These are phyloP conservation scores for Chorisops tibialis DNA, from an alignment of 2,888 invertebrate species.

Conservation along the genomic window DNA sequence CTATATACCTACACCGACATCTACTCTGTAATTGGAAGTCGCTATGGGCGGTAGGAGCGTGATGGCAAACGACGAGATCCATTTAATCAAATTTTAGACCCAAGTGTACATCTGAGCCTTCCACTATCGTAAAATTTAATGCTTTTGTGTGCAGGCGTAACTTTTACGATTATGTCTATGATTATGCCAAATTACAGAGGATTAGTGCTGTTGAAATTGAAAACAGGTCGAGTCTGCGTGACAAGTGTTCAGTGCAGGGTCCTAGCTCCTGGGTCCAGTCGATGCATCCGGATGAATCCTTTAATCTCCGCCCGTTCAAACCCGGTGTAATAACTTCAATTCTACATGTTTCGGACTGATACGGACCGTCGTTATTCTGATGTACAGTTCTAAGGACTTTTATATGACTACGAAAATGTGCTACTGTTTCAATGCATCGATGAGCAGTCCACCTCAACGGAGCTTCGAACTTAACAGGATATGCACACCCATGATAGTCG, in stretches of 20 bases:
- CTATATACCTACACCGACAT: not conserved
- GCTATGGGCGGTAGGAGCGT: slow-evolving; percentile 7
- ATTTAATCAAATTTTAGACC: slow-evolving; percentile 32
- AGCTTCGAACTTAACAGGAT: too few species aligned
- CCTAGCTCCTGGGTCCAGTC: too few species aligned
- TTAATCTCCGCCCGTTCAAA: too few species aligned
- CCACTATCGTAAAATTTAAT: slow-evolving; percentile 32
- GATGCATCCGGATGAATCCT: too few species aligned
- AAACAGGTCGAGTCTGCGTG: slow-evolving; percentile 20
- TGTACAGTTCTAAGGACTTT: too few species aligned
- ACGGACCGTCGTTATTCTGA: too few species aligned
- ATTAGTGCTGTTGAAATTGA: slow-evolving; percentile 35
- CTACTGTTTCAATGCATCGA: too few species aligned
- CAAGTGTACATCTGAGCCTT: slow-evolving; percentile 32
- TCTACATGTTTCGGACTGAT: too few species aligned
- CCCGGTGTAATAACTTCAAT: too few species aligned
- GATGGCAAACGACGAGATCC: slow-evolving; percentile 19
- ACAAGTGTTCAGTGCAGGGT: not conserved
- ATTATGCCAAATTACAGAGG: slow-evolving; percentile 39
- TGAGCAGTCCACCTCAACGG: too few species aligned
- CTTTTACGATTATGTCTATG: slow-evolving; percentile 39
- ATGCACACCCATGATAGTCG: not conserved
- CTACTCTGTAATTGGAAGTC: slow-evolving; percentile 1
- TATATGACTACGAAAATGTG: too few species aligned
- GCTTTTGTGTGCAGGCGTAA: slow-evolving; percentile 30